Evolutionary conservation across 2,888 invertebrate genomes (phyloP).

Genomic region (Chalcosyrphus nemorum): DNA sequence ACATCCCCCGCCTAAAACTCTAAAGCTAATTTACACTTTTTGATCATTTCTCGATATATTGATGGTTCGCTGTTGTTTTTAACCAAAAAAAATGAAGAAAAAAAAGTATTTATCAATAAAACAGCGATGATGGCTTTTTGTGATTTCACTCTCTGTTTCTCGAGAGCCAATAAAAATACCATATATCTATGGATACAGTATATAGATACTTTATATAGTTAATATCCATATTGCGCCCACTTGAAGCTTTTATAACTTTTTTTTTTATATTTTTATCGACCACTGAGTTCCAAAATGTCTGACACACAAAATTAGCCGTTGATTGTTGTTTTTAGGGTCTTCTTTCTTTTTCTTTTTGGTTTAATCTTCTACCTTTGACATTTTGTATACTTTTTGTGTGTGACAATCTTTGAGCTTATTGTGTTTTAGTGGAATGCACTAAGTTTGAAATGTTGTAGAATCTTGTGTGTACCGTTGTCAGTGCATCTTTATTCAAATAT

Average conservation of each 20-base stretch:
- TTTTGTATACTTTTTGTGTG: constrained; percentile 17
- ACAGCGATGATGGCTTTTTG: constrained; percentile 60
- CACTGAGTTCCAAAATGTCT: constrained; percentile 63
- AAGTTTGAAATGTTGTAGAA: constrained; percentile 41
- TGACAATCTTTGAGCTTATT: constrained; percentile 52
- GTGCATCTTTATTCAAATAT: constrained; percentile 31
- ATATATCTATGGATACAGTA: constrained; percentile 33
- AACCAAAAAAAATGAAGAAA: constrained; percentile 23
- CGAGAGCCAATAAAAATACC: constrained; percentile 54
- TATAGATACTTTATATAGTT: not conserved
- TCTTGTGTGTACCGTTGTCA: not conserved
- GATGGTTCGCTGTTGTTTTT: constrained; percentile 67
- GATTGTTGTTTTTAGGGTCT: constrained; percentile 48
- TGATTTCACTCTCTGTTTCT: constrained; percentile 72
- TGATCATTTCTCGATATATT: constrained; percentile 66
- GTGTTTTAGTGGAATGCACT: constrained; percentile 39
- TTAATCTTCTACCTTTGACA: constrained; percentile 29
- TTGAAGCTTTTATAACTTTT: constrained; percentile 57
- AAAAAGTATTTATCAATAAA: constrained; percentile 55
- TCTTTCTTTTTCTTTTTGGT: constrained; percentile 12
- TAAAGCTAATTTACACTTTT: constrained; percentile 71
- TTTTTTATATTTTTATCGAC: constrained; percentile 15
- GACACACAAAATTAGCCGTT: constrained; percentile 66
- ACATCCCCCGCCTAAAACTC: not conserved
- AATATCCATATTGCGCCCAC: constrained; percentile 68